Evolutionary conservation across 2,888 invertebrate genomes (phyloP), one percentile per base, ranked within the genome.

Genomic region (Apeira syringaria): DNA sequence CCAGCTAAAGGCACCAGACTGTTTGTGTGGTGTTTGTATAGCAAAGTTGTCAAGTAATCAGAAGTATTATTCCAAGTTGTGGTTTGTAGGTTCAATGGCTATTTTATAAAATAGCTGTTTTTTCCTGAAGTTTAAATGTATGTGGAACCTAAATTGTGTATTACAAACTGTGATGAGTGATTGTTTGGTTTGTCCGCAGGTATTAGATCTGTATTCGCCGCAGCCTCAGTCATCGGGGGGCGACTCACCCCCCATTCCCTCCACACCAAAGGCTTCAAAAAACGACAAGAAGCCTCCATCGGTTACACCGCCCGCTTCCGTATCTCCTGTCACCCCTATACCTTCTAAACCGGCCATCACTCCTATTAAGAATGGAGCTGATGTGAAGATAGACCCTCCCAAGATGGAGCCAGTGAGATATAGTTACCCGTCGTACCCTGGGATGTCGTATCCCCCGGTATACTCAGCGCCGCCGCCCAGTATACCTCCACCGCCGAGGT

Each of bases 181-280:
- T n/a, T n/a, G n/a, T n/a, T n/a, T n/a, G n/a, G n/a, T 30, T 32
- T 28, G 20, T 31, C 12, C 2, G 0, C 68, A 94, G 88, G 94
- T 94, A 6, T 80, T 99, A 51, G 99, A 99, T 81, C 87, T 99
- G 45, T 99, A 99, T 82, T 96, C 96, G 0, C 94, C 95, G 59
- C 92, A 95, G 50, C 91, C 91, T 34, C 91, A 93, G 54, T 80
- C 87, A 0, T 82, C 91, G 5, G 92, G 93, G 7, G 91, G 92
- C 0, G 94, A 94, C 40, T 92, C 95, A 53, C 95, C 95, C 1
- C 94, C 94, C 0, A 78, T 92, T 18, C 74, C 89, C 25, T 84
- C 92, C 12, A 68, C 89, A 0, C 50, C 64, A 1, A 85, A 85
- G 69, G 62, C 73, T 53, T 79, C 91, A 73, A 92, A 92, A 83